These are phyloP conservation scores for Mycetomoellerius zeteki DNA, from an alignment of 1,140 invertebrate genomes.

Conservation along the genomic window DNA sequence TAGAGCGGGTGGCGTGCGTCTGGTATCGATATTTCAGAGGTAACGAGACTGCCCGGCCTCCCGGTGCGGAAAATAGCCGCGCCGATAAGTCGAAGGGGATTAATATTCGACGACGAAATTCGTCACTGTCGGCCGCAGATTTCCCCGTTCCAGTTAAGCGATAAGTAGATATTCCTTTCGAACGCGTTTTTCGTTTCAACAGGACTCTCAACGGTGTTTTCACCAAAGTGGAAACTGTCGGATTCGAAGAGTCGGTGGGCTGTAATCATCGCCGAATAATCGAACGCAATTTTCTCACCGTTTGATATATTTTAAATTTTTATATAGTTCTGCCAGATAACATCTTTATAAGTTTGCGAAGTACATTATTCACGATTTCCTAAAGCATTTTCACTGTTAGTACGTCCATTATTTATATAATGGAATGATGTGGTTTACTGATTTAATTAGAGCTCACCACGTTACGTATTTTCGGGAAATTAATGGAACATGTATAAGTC, in stretches of 20 bases:
- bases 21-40: slow-evolving; percentile 72
- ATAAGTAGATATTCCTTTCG: slow-evolving; percentile 61
- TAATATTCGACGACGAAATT: slow-evolving; percentile 77
- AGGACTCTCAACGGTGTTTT: slow-evolving; percentile 28
- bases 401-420: not conserved
- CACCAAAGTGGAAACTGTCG: slow-evolving; percentile 30
- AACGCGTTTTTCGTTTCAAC: slow-evolving; percentile 54
- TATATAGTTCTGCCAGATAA: not conserved
- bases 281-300: slow-evolving; percentile 3
- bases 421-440: not conserved
- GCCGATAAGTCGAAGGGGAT: slow-evolving; percentile 64
- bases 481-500: slow-evolving; percentile 22
- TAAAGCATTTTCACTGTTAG: not conserved
- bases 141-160: slow-evolving; percentile 22
- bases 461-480: not conserved
- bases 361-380: not conserved
- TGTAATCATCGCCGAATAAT: slow-evolving; percentile 15
- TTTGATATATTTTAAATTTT: slow-evolving; percentile 9
- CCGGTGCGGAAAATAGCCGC: slow-evolving; percentile 39
- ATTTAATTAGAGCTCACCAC: slow-evolving; percentile 29
- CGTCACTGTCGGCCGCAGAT: slow-evolving; percentile 71
- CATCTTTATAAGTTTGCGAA: not conserved
- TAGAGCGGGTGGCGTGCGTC: not conserved
- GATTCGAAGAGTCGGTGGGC: not conserved
- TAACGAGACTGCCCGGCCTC: slow-evolving; percentile 67